Conservation (phyloP, 2,113 vertebrate species). For the Mirza zaza region DNA sequence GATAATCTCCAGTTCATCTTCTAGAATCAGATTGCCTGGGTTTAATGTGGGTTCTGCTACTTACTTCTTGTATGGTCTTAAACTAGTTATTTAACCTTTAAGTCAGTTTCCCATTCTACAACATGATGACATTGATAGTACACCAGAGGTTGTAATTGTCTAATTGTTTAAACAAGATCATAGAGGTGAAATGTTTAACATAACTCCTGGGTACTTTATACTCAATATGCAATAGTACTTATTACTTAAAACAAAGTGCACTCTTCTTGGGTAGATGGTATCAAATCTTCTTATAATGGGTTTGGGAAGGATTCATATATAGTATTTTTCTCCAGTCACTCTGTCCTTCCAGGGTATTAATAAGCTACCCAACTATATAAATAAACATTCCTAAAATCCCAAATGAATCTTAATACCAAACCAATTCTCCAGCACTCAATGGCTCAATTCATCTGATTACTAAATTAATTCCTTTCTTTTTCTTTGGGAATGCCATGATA, state of each 20-base stretch:
- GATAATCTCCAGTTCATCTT: neutral
- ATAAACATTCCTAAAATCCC: neutral
- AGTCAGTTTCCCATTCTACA: neutral
- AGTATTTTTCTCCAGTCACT: neutral
- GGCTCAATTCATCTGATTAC: neutral
- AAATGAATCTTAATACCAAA: neutral
- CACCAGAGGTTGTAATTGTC: neutral
- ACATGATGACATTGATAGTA: neutral
- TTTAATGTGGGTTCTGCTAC: neutral
- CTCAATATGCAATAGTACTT: neutral
- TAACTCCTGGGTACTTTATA: neutral
- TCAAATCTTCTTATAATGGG: neutral
- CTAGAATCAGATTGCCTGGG: neutral
- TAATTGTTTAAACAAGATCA: neutral
- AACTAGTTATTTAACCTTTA: neutral
- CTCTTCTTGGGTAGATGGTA: neutral
- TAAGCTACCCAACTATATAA: neutral
- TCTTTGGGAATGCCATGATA: neutral
- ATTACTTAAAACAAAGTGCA: neutral
- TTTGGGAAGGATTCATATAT: neutral
- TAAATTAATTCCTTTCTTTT: neutral
- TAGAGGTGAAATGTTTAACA: neutral
- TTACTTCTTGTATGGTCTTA: neutral
- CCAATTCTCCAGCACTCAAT: neutral
- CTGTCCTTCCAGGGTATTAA: slow-evolving; percentile 13